Conservation (phyloP, 2,888 invertebrate species). For the Catocala nupta region DNA sequence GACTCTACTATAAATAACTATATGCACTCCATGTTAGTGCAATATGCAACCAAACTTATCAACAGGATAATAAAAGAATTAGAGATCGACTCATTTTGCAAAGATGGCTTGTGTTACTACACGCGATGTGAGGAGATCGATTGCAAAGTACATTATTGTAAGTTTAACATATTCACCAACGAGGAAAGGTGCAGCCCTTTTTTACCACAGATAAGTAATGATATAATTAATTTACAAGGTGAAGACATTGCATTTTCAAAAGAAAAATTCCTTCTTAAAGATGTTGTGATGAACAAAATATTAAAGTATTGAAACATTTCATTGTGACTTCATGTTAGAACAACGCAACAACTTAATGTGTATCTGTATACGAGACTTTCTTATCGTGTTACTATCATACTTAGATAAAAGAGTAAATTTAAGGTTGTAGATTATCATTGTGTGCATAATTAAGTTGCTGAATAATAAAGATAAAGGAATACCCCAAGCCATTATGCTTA, state of each 20-base stretch:
- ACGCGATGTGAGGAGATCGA: slow-evolving; percentile 53
- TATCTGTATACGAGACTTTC: slow-evolving; percentile 22
- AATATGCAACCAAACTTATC: slow-evolving; percentile 62
- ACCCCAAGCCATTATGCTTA: background rate
- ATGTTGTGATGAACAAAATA: slow-evolving; percentile 56
- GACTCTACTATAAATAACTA: slow-evolving; percentile 45
- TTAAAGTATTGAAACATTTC: slow-evolving; percentile 40
- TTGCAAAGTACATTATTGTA: slow-evolving; percentile 57
- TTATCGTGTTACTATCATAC: slow-evolving; percentile 40
- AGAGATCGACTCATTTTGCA: slow-evolving; percentile 63
- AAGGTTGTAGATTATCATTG: slow-evolving; percentile 26
- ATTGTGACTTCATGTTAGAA: slow-evolving; percentile 6
- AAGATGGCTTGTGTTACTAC: slow-evolving; percentile 67
- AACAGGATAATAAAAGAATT: slow-evolving; percentile 62
- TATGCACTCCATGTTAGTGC: slow-evolving; percentile 56
- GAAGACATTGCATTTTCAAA: slow-evolving; percentile 27
- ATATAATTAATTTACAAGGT: slow-evolving; percentile 32
- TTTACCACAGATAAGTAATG: slow-evolving; percentile 28
- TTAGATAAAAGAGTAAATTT: slow-evolving; percentile 37
- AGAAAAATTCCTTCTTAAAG: background rate
- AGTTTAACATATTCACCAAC: slow-evolving; percentile 63
- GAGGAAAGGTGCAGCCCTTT: slow-evolving; percentile 56
- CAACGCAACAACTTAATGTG: slow-evolving; percentile 8
- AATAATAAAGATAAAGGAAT: slow-evolving; percentile 14
- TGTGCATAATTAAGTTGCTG: slow-evolving; percentile 22